phyloP scores from a whole-genome alignment of 2,888 invertebrate genomes.

The Automeris io region DNA sequence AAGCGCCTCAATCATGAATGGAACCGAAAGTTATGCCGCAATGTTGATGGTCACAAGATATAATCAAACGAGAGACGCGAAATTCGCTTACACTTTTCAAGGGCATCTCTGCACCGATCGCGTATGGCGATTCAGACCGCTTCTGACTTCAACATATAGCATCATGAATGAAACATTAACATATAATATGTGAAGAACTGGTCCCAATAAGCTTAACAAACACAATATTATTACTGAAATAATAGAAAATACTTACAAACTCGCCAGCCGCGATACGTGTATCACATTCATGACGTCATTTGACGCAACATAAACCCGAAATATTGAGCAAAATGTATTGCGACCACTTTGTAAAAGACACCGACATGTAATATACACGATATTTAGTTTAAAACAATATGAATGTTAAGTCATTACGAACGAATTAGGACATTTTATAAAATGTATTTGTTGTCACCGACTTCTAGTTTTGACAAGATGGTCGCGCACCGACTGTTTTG shows the following conservation, averaged over 20 bases:
- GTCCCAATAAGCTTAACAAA: slow-evolving; percentile 35
- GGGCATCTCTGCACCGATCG: slow-evolving; percentile 52
- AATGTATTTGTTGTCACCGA: slow-evolving; percentile 74
- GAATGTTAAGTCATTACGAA: slow-evolving; percentile 64
- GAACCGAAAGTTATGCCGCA: slow-evolving; percentile 40
- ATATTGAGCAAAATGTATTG: slow-evolving; percentile 70
- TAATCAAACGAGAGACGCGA: slow-evolving; percentile 46
- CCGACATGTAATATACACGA: slow-evolving; percentile 58
- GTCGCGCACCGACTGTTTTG: slow-evolving; percentile 79
- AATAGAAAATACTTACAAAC: slow-evolving; percentile 75
- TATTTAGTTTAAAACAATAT: slow-evolving; percentile 60
- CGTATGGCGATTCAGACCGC: slow-evolving; percentile 37
- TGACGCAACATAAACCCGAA: slow-evolving; percentile 74
- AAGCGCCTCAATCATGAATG: slow-evolving; percentile 36
- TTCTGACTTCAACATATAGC: slow-evolving; percentile 36
- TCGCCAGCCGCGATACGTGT: slow-evolving; percentile 74
- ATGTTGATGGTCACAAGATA: slow-evolving; percentile 35
- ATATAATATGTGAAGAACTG: slow-evolving; percentile 36
- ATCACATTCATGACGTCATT: slow-evolving; percentile 78
- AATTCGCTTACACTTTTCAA: slow-evolving; percentile 77
- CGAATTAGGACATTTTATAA: slow-evolving; percentile 73
- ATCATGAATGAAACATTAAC: slow-evolving; percentile 66
- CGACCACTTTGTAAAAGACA: slow-evolving; percentile 56
- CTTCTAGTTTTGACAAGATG: slow-evolving; percentile 77
- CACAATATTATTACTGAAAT: slow-evolving; percentile 61